Base-by-base conservation (phyloP, 2,888 invertebrate species). In the Nymphalis polychloros region DNA sequence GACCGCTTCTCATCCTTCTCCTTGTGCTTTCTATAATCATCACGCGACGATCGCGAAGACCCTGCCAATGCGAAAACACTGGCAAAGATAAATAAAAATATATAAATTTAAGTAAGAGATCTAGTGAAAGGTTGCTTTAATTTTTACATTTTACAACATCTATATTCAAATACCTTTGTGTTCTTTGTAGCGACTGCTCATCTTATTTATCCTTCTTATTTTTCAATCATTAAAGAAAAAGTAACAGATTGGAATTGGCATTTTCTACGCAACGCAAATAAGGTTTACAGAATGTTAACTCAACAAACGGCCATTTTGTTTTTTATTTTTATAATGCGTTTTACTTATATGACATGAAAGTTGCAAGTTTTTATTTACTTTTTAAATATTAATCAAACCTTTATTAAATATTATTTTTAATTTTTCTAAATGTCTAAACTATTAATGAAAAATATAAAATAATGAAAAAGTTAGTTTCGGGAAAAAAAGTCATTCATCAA, bases 61-160 rank as follows among this genome's bases (percentile, higher is more conserved):
- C 95, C 95, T 95, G 94, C 94, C 94, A 95, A 95, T 94, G 94
- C 93, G 94, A 95, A 95, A 95, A 95, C 94, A 95, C 95, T 95
- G 95, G 94, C 95, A 94, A 94, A 94, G 91, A 90, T 92, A 92
- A 92, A 92, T 92, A 92, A 89, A 84, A 84, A 62, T 83, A 84
- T 86, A 82, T 78, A 78, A 79, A 84, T 80, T 79, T 83, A 78
- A 83, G 80, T 68, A 71, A 75, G 70, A 62, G 57, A 41, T 72
- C 72, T 65, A 75, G 70, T 74, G 67, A 72, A 66, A 67, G 63
- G 69, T 66, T 67, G 61, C 35, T 48, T 64, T 59, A 48, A 50
- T 71, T 69, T 68, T 73, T 70, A 74, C 71, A 69, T 68, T 35
- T 68, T 59, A 69, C 64, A 73, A 77, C 72, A 55, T 63, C 35